Evolutionary conservation across 2,888 invertebrate genomes (phyloP).

Genomic region (Agriopis marginaria): DNA sequence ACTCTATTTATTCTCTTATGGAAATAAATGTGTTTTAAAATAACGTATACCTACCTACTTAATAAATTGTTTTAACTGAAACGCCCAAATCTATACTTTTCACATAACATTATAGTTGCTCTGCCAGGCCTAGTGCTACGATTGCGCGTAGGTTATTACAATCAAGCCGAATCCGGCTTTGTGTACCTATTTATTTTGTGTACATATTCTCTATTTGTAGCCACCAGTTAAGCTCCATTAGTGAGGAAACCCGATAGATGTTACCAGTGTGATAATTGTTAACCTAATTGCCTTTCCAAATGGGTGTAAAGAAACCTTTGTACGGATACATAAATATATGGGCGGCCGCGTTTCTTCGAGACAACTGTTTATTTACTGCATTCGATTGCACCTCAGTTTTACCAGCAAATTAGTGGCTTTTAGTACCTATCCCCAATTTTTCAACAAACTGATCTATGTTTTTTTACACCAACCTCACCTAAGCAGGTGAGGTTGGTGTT

Average conservation of each 20-base stretch:
- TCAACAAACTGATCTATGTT: too few species aligned
- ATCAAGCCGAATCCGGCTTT: too few species aligned
- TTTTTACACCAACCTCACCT: too few species aligned
- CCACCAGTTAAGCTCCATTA: slow-evolving; percentile 22
- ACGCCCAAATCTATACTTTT: too few species aligned
- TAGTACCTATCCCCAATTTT: too few species aligned
- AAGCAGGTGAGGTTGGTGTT: too few species aligned
- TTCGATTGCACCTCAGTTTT: not conserved
- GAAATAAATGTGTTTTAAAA: not conserved
- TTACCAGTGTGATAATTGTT: slow-evolving; percentile 29
- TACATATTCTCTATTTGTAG: slow-evolving; percentile 4
- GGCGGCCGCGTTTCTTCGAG: slow-evolving; percentile 1
- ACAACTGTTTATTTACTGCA: not conserved
- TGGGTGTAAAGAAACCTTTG: slow-evolving; percentile 29
- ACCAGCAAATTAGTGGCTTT: not conserved
- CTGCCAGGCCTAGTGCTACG: too few species aligned
- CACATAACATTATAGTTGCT: too few species aligned
- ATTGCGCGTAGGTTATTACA: too few species aligned
- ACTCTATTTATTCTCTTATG: too few species aligned
- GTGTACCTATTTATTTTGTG: too few species aligned
- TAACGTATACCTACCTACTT: not conserved
- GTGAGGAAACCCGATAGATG: slow-evolving; percentile 33
- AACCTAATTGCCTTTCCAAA: slow-evolving; percentile 34
- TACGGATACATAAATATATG: slow-evolving; percentile 24
- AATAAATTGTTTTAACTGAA: not conserved